Conservation (phyloP, 2,888 invertebrate genomes). For the Pterobdella sp. region DNA sequence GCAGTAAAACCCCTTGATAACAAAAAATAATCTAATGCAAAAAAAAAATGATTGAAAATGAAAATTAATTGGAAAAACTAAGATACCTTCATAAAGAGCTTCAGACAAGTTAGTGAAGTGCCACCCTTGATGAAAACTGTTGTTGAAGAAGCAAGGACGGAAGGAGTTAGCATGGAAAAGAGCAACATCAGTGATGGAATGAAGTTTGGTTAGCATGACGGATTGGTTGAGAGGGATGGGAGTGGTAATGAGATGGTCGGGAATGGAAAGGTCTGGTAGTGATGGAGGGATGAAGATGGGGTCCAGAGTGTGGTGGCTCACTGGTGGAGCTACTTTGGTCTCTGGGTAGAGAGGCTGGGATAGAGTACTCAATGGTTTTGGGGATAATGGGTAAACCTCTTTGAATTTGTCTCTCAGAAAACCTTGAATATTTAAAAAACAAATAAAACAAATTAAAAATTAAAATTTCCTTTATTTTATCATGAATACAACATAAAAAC, state of each 20-base stretch:
- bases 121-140: neutral
- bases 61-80: neutral
- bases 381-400: too few relatives aligned
- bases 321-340: neutral
- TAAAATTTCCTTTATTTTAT: too few relatives aligned
- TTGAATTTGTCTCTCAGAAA: too few relatives aligned
- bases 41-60: neutral
- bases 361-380: too few relatives aligned
- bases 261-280: neutral
- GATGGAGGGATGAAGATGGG: neutral
- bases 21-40: neutral
- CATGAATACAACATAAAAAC: too few relatives aligned
- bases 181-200: conserved; percentile 3
- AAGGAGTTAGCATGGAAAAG: neutral
- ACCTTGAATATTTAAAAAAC: too few relatives aligned
- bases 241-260: neutral
- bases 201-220: neutral
- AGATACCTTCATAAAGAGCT: too few relatives aligned
- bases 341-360: neutral
- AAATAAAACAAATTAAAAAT: too few relatives aligned
- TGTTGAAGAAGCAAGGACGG: neutral
- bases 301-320: neutral
- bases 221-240: neutral
- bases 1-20: too few relatives aligned
- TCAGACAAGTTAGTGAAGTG: neutral